phyloP scores from a whole-genome alignment of 2,888 invertebrate species.

The Podabrus alpinus region DNA sequence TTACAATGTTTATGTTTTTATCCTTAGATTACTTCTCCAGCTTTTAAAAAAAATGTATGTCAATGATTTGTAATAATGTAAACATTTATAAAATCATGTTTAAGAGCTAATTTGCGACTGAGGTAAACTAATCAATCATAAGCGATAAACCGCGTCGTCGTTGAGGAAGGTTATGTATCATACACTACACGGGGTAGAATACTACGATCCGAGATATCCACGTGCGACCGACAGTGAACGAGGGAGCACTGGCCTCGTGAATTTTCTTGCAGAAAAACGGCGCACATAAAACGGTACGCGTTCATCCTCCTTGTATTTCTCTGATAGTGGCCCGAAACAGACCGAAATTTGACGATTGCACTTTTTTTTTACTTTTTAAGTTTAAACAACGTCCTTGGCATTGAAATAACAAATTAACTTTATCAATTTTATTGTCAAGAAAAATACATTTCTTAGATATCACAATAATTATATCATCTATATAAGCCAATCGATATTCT shows the following conservation, averaged over 20 bases:
- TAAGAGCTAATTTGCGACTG: neutral
- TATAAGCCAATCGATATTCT: neutral
- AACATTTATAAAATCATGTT: neutral
- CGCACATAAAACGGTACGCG: slow-evolving; percentile 39
- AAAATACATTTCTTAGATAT: neutral
- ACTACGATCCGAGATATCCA: slow-evolving; percentile 35
- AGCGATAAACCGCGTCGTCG: slow-evolving; percentile 24
- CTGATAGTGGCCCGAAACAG: slow-evolving; percentile 29
- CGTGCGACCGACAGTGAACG: slow-evolving; percentile 38
- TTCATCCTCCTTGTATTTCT: slow-evolving; percentile 20
- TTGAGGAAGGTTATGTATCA: slow-evolving; percentile 31
- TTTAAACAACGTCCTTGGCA: slow-evolving; percentile 1
- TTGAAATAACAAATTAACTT: neutral
- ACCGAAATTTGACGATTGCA: slow-evolving; percentile 25
- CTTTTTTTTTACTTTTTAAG: slow-evolving; percentile 6
- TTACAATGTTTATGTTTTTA: neutral
- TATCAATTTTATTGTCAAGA: neutral
- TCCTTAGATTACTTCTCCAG: neutral
- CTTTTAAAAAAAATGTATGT: neutral
- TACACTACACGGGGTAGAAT: slow-evolving; percentile 25
- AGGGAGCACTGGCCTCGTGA: slow-evolving; percentile 42
- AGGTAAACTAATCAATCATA: slow-evolving; percentile 4
- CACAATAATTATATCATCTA: neutral
- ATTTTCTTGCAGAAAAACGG: slow-evolving; percentile 38
- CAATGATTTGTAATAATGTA: neutral